Evolutionary conservation across 2,113 vertebrate genomes (phyloP), one percentile per base, ranked within the genome.

Genomic region (Cheilinus undulatus): DNA sequence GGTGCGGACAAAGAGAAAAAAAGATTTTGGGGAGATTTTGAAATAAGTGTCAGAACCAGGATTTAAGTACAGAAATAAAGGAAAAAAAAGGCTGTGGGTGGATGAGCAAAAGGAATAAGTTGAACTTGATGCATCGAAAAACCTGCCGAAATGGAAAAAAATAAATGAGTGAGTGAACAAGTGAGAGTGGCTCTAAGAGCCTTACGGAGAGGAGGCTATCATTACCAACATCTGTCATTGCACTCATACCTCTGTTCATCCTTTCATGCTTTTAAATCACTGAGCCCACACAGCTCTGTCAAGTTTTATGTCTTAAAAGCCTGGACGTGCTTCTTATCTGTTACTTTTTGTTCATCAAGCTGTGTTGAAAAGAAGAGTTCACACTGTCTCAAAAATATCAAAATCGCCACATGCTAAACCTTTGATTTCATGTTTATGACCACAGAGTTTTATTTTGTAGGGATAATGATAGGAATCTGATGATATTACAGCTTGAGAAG

Each of bases 161-260:
- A 5, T 34, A 64, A 57, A 76, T 73, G 54, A 77, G 48, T 60
- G 46, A 78, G 67, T 68, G 26, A 61, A 80, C 12, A 43, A 75
- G 69, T 76, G 43, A 27, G 52, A 36, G 63, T 14, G 26, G 54
- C 56, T 65, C 5, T 56, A 34, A 83, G 19, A 76, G 61, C 61
- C 28, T 28, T 28, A 57, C 17, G 67, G 28, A 68, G 57, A 67
- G 40, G 43, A 62, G 53, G 38, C 19, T 40, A 53, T 70, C 76
- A 36, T 28, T 48, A 28, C 56, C 32, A 76, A 22, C 70, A 82
- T 85, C 74, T 69, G 59, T 85, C 73, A 80, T 36, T 10, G 7
- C 3, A 10, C 3, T 2, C 11, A 30, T 32, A 8, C 7, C 30
- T 32, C 52, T 32, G n/a, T n/a, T n/a, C n/a, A 27, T 23, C 40